Evolutionary conservation across 2,113 vertebrate genomes (phyloP).

Genomic region (Vicugna pacos): DNA sequence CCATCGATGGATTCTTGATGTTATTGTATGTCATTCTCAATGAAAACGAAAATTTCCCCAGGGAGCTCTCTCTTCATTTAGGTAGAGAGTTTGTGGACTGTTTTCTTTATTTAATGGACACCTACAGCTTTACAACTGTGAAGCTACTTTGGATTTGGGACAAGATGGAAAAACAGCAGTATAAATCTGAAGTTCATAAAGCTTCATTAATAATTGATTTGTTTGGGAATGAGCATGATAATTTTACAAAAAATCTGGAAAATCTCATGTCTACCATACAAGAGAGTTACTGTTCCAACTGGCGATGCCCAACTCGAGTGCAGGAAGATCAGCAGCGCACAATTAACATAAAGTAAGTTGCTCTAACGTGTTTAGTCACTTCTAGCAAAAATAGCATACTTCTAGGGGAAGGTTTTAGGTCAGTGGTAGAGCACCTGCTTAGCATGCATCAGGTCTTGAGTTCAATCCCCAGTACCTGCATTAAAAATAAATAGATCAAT

Average conservation of each 20-base stretch:
- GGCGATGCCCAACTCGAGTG: constrained; percentile 89
- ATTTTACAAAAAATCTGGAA: constrained; percentile 94
- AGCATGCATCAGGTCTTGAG: too few species aligned
- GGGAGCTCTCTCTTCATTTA: constrained; percentile 91
- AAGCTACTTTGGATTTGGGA: constrained; percentile 96
- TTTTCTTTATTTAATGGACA: constrained; percentile 95
- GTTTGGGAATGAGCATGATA: constrained; percentile 94
- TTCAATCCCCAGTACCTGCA: too few species aligned
- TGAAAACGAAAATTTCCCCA: constrained; percentile 91
- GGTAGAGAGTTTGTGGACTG: constrained; percentile 92
- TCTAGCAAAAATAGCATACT: neutral
- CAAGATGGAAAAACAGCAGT: constrained; percentile 94
- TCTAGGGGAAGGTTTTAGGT: neutral
- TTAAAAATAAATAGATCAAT: too few species aligned
- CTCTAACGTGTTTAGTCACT: neutral
- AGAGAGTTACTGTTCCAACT: constrained; percentile 92
- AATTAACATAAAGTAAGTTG: constrained; percentile 91
- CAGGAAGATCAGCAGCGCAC: constrained; percentile 90
- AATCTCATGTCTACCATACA: constrained; percentile 93
- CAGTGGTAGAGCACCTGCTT: too few species aligned
- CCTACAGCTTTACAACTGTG: constrained; percentile 93
- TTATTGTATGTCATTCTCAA: constrained; percentile 93
- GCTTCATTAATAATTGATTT: constrained; percentile 93
- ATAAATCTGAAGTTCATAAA: constrained; percentile 91
- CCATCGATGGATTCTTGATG: constrained; percentile 95